These are phyloP conservation scores for Piscicola geometra DNA, from an alignment of 2,888 invertebrate genomes.

Conservation along the genomic window DNA sequence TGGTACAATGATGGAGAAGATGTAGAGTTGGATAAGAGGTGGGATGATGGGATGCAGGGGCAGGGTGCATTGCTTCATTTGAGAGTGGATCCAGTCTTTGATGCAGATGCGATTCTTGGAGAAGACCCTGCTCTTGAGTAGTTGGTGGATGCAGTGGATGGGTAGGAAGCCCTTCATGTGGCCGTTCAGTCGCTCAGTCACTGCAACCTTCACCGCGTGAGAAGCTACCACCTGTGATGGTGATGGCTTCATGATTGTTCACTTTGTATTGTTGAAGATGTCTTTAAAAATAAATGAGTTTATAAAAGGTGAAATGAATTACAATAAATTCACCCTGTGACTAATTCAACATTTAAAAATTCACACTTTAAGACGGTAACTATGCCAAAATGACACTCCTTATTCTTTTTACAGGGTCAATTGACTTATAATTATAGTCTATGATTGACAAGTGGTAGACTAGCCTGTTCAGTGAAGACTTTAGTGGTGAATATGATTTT, in stretches of 20 bases:
- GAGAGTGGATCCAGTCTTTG: conserved; percentile 86
- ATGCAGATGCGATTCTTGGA: conserved; percentile 93
- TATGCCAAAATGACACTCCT: too few species aligned
- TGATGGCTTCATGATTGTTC: neutral
- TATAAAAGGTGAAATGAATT: too few species aligned
- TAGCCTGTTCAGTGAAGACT: conserved; percentile 89
- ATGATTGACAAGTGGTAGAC: too few species aligned
- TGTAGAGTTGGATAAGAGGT: conserved; percentile 86
- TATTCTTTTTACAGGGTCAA: too few species aligned
- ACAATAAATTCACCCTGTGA: too few species aligned
- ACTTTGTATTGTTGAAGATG: too few species aligned
- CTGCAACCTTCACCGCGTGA: conserved; percentile 91
- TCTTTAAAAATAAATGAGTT: too few species aligned
- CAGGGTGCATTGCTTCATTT: conserved; percentile 80
- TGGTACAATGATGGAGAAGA: conserved; percentile 74
- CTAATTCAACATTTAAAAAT: too few species aligned
- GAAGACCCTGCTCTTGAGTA: conserved; percentile 86
- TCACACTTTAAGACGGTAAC: too few species aligned
- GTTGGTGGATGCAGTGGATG: conserved; percentile 90
- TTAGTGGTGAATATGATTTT: conserved; percentile 78
- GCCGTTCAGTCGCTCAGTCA: conserved; percentile 80
- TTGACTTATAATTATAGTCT: too few species aligned
- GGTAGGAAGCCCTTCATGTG: conserved; percentile 85
- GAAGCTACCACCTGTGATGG: conserved; percentile 67
- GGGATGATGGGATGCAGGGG: conserved; percentile 90